Percentiles rank a stretch among this genome's conserved stretches.
Conservation (phyloP, 2,113 vertebrate species). For the Propithecus coquereli region DNA sequence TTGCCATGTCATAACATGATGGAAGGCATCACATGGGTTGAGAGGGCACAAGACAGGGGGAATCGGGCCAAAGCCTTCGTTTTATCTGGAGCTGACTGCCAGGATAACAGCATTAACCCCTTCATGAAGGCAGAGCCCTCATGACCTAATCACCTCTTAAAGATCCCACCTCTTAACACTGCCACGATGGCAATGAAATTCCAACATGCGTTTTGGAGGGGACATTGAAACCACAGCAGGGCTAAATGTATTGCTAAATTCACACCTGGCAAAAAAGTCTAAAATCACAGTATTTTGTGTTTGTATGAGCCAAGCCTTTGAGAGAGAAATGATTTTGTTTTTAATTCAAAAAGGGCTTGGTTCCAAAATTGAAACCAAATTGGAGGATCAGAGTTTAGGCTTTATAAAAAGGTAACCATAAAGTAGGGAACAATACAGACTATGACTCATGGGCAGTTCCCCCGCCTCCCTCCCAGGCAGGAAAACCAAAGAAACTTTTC, state of each 20-base stretch:
- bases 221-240: not conserved
- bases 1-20: not conserved
- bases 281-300: not conserved
- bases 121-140: not conserved
- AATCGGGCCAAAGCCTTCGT: not conserved
- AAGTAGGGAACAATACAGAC: not conserved
- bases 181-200: not conserved
- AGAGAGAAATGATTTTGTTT: slow-evolving; percentile 30
- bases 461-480: not conserved
- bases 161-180: not conserved
- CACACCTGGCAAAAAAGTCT: not conserved
- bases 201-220: not conserved
- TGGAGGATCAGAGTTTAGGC: not conserved
- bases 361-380: slow-evolving; percentile 7
- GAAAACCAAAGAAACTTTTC: not conserved
- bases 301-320: not conserved
- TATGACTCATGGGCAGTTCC: not conserved
- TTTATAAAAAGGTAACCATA: slow-evolving; percentile 18
- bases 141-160: not conserved
- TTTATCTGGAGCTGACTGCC: not conserved
- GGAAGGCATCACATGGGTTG: not conserved
- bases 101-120: not conserved
- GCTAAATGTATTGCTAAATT: slow-evolving; percentile 11
- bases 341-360: not conserved
- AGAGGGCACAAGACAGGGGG: not conserved